Conservation (phyloP, 2,888 invertebrate genomes). For the Melanophora roralis region DNA sequence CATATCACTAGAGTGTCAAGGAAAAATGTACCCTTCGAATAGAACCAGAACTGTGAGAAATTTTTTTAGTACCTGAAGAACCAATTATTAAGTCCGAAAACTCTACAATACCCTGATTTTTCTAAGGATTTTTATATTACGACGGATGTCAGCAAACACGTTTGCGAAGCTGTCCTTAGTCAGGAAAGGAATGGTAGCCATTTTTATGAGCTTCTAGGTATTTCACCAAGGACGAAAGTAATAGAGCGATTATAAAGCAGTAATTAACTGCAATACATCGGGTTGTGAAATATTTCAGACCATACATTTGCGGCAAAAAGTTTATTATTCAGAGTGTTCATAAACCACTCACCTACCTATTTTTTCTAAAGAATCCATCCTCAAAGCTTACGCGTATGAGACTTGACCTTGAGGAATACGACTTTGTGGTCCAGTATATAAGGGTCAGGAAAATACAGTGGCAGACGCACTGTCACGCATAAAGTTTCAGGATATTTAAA, state of each 20-base stretch:
- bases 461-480: not conserved
- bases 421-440: not conserved
- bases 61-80: not conserved
- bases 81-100: not conserved
- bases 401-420: not conserved
- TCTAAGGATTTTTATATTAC: not conserved
- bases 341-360: not conserved
- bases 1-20: not conserved
- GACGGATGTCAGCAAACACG: not conserved
- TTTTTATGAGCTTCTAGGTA: conserved; percentile 53
- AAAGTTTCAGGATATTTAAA: conserved; percentile 4
- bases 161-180: not conserved
- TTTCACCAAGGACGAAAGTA: conserved; percentile 61
- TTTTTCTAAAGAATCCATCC: not conserved
- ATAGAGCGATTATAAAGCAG: conserved; percentile 50
- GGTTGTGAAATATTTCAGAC: not conserved
- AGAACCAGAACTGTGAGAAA: not conserved
- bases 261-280: not conserved
- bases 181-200: conserved; percentile 20
- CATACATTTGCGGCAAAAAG: not conserved
- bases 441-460: not conserved
- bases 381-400: not conserved
- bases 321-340: not conserved
- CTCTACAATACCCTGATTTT: not conserved
- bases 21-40: not conserved